Conservation (phyloP, 2,888 invertebrate species). For the Oscheius sp. region DNA sequence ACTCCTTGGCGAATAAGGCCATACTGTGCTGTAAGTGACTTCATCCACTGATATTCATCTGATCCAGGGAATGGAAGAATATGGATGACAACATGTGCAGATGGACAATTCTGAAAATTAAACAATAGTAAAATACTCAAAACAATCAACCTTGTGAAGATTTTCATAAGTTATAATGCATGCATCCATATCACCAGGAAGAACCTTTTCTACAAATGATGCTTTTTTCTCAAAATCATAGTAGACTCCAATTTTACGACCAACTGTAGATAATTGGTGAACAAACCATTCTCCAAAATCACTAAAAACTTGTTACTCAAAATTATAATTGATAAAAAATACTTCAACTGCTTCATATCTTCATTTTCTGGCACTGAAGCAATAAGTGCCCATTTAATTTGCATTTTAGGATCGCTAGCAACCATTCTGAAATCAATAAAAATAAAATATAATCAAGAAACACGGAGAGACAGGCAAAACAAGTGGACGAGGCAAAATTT, state of each 20-base stretch:
- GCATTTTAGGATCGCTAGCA: constrained; percentile 20
- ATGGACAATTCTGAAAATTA: constrained; percentile 49
- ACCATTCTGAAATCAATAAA: constrained; percentile 9
- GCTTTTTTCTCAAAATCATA: constrained; percentile 14
- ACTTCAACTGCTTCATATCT: constrained; percentile 18
- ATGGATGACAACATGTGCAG: constrained; percentile 64
- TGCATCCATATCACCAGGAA: constrained; percentile 30
- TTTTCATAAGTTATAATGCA: constrained; percentile 31
- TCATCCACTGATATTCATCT: constrained; percentile 66
- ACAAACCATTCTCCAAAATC: constrained; percentile 32
- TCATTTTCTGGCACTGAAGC: constrained; percentile 30
- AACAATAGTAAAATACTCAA: background rate
- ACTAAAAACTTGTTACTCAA: constrained; percentile 4
- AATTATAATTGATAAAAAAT: background rate
- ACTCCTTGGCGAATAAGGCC: constrained; percentile 68
- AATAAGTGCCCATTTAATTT: constrained; percentile 35
- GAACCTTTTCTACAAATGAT: background rate
- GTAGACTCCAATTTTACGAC: constrained; percentile 5
- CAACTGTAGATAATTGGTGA: background rate
- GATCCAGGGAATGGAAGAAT: constrained; percentile 63
- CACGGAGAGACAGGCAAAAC: background rate
- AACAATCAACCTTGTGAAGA: constrained; percentile 21
- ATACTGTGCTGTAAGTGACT: constrained; percentile 49
- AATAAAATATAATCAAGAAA: background rate
- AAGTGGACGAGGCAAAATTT: background rate